Base-by-base conservation (phyloP, 2,113 vertebrate genomes). In the Crypturellus undulatus region DNA sequence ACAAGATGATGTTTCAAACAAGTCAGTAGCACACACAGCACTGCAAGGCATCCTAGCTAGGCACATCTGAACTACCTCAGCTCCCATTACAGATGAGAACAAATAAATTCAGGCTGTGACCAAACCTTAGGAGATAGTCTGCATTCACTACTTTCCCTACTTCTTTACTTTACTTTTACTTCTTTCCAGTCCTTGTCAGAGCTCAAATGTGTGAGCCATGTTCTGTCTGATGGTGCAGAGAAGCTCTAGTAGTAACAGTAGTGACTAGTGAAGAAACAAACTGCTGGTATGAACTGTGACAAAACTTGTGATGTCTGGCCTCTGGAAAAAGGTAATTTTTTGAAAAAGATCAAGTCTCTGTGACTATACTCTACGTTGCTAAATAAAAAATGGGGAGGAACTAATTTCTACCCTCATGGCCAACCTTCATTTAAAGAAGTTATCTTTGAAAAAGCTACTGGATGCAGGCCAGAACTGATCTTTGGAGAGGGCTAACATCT, bases 21-120 rank as follows among this genome's bases (percentile, higher is more conserved):
- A 11, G 12, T 13, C n/a, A 47, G 26, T 28, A 49, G 21, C 28
- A 45, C 34, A 34, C 3, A 5, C 40, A 70, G 34, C 18, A 67
- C 9, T 0, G 0, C 49, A 34, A 56, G 1, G 3, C 36, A 52
- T 6, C 15, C 40, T 30, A 70, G 15, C 25, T 54, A 13, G 26
- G 6, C 22, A 38, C 11, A 19, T 25, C 12, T 28, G 24, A 73
- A 43, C 62, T 42, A 11, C 16, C 38, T 90, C 26, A 25, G 21
- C 17, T 79, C 21, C 43, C 63, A 21, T 30, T 69, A 69, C 42
- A 11, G 30, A 52, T 18, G 8, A 0, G 0, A 52, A 36, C 4
- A 32, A 8, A 32, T 75, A 70, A 59, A 83, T 47, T 79, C 26
- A 54, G 13, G 49, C 30, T 43, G n/a, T 16, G 36, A 3, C 11